Evolutionary conservation across 2,113 vertebrate species (phyloP).

Genomic region (Calonectris borealis): DNA sequence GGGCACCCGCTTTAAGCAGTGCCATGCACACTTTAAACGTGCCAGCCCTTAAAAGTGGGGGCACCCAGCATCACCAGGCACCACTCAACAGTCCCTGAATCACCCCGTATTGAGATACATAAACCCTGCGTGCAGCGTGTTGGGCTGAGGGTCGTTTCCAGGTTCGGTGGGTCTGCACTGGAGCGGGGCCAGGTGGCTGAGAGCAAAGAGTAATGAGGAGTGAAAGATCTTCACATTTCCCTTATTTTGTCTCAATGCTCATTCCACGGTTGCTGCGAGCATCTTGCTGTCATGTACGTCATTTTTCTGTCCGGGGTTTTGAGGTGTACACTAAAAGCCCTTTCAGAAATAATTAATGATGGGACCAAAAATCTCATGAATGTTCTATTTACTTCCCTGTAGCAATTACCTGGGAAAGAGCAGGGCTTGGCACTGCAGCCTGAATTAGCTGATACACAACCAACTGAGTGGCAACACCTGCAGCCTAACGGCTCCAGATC

Average conservation of each 20-base stretch:
- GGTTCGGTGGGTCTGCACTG: neutral
- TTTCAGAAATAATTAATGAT: slow-evolving; percentile 63
- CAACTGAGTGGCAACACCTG: neutral
- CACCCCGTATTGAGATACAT: accelerated
- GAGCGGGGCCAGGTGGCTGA: neutral
- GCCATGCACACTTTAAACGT: accelerated
- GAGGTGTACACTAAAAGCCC: slow-evolving; percentile 36
- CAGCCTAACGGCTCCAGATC: slow-evolving; percentile 6
- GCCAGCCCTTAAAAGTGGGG: neutral
- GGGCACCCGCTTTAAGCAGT: neutral
- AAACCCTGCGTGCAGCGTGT: accelerated
- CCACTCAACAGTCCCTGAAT: neutral
- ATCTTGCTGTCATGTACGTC: neutral
- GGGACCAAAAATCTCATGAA: slow-evolving; percentile 44
- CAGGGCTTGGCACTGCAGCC: neutral
- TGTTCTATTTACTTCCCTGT: slow-evolving; percentile 27
- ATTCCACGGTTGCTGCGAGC: neutral
- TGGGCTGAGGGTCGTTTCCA: neutral
- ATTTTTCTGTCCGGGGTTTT: slow-evolving; percentile 23
- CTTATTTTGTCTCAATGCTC: neutral
- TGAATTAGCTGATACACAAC: slow-evolving; percentile 7
- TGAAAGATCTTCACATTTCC: neutral
- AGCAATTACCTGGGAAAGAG: slow-evolving; percentile 27
- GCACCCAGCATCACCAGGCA: neutral
- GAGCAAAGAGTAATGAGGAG: neutral